Conservation (phyloP, 1,140 invertebrate species). For the Asbolus verrucosus region DNA sequence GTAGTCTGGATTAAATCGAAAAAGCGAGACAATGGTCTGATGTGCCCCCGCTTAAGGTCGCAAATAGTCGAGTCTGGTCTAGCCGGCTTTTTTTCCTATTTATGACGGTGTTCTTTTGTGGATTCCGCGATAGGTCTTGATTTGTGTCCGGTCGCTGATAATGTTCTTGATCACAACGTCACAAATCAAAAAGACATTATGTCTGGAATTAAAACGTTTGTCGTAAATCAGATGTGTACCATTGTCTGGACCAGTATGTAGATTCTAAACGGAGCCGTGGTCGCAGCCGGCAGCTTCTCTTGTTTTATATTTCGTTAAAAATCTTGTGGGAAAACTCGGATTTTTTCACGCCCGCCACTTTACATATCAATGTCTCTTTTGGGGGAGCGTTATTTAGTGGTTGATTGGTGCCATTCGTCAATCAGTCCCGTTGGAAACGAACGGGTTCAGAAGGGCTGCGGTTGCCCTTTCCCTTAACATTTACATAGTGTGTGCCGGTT, state of each 20-base stretch:
- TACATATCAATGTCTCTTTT: constrained; percentile 12
- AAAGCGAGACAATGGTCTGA: constrained; percentile 22
- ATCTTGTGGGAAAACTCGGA: too few species aligned
- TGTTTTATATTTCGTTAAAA: too few species aligned
- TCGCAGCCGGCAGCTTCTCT: not conserved
- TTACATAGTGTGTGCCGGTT: constrained; percentile 38
- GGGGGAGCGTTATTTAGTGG: constrained; percentile 7
- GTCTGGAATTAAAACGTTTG: constrained; percentile 63
- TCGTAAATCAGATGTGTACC: constrained; percentile 62
- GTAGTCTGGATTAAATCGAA: constrained; percentile 13
- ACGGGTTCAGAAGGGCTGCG: constrained; percentile 28
- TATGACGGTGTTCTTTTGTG: constrained; percentile 40
- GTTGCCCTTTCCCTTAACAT: constrained; percentile 42
- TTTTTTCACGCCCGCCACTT: constrained; percentile 10
- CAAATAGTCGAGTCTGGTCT: constrained; percentile 29
- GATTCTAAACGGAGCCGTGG: constrained; percentile 51
- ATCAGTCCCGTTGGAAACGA: constrained; percentile 36
- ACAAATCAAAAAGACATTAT: constrained; percentile 65
- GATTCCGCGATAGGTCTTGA: constrained; percentile 51
- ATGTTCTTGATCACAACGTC: constrained; percentile 63
- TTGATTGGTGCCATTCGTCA: constrained; percentile 45
- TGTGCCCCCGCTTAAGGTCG: constrained; percentile 12
- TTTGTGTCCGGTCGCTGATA: constrained; percentile 61
- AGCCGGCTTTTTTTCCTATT: constrained; percentile 38
- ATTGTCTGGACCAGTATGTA: constrained; percentile 60